Conservation (phyloP, 2,113 vertebrate species). For the Alectura lathami region DNA sequence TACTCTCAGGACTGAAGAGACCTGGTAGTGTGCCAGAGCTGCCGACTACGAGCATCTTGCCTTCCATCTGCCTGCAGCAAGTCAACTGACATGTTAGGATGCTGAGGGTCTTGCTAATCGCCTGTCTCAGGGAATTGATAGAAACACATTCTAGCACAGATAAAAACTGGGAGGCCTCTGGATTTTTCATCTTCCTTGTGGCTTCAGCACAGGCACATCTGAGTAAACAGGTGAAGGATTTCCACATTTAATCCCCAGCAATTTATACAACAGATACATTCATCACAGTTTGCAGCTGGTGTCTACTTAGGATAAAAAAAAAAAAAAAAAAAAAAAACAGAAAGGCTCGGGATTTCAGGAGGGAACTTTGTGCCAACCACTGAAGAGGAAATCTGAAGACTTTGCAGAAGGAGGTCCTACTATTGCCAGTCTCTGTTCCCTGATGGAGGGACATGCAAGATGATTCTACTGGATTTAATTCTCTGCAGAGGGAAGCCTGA, state of each 20-base stretch:
- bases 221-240: slow-evolving; percentile 32
- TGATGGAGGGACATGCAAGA: rapidly evolving
- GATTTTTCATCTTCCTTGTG: not conserved
- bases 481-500: not conserved
- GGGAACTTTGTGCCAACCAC: not conserved
- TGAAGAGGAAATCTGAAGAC: not conserved
- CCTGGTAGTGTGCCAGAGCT: not conserved
- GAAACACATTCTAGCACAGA: not conserved
- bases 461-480: not conserved
- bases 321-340: slow-evolving; percentile 16
- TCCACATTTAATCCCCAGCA: not conserved
- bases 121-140: not conserved
- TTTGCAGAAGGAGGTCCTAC: not conserved
- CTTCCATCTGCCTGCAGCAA: not conserved
- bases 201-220: not conserved
- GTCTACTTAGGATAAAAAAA: not conserved
- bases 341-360: not conserved
- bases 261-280: not conserved
- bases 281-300: slow-evolving; percentile 13
- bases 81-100: not conserved
- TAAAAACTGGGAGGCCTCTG: not conserved
- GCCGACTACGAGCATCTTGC: not conserved
- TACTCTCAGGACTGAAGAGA: not conserved
- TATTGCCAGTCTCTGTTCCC: not conserved
- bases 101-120: not conserved